Base-by-base conservation (phyloP, 2,888 invertebrate species). In the Sepiola atlantica region DNA sequence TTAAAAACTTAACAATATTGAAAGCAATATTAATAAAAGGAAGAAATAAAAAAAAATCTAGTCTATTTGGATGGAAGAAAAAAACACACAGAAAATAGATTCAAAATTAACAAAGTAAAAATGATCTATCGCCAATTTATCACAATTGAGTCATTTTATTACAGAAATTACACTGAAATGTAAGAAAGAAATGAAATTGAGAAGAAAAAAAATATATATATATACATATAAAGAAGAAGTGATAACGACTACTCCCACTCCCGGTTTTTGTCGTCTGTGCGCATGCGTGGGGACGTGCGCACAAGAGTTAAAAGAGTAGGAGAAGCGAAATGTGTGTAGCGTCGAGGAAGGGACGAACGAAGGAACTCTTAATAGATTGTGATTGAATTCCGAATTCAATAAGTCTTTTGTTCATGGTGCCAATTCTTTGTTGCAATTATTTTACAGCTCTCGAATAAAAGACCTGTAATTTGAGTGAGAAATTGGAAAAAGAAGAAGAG, bases 171-270 rank as follows among this genome's bases (percentile, higher is more conserved):
- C 77, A 77, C 77, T 77, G 77, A 77, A 77, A 77, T 77, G 16
- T n/a, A 77, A 77, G 77, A 77, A 77, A 77, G 77, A 77, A 77
- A 77, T 77, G n/a, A n/a, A 77, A n/a, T n/a, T n/a, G n/a, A 77
- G 2, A 77, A 77, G n/a, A n/a, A 77, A 77, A 77, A n/a, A 32
- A 45, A 2, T 45, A 45, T 45, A 45, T 45, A n/a, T n/a, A n/a
- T n/a, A n/a, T n/a, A n/a, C n/a, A n/a, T n/a, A 45, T 45, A 8
- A 61, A 24, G n/a, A 32, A 32, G 77, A 77, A 77, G n/a, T n/a
- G 77, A 77, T 32, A 77, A 77, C 77, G 32, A 77, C 77, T 77
- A 77, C 77, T 77, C 77, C 77, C 77, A 32, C 77, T 18, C 32
- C 77, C 21, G 24, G 10, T 77, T n/a, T 45, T 45, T 45, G 45